phyloP scores from a whole-genome alignment of 1,140 invertebrate genomes.

The Pygmarrhopalites habei region DNA sequence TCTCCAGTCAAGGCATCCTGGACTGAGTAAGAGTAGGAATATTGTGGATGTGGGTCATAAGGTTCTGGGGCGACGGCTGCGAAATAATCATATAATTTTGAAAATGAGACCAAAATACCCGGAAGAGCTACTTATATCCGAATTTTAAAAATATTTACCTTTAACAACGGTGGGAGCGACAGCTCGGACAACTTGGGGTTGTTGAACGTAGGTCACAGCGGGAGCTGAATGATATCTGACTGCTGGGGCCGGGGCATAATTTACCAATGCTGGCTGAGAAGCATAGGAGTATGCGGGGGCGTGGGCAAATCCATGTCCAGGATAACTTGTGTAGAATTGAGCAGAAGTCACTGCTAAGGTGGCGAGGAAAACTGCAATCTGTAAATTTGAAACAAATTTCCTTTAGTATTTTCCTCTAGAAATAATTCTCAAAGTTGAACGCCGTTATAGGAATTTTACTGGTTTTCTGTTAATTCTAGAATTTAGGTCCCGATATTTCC shows the following conservation, averaged over 20 bases:
- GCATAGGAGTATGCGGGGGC: no score
- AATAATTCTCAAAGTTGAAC: no score
- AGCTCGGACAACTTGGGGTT: not conserved
- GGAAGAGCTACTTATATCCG: not conserved
- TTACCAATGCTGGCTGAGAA: no score
- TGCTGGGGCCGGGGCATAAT: constrained; percentile 35
- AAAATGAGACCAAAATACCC: not conserved
- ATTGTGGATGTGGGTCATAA: constrained; percentile 31
- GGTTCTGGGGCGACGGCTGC: constrained; percentile 20
- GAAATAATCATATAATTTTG: not conserved
- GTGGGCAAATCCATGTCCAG: no score
- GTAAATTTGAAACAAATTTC: not conserved
- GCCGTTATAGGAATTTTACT: no score
- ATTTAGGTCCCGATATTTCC: no score
- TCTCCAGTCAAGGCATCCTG: constrained; percentile 39
- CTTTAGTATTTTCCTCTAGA: no score
- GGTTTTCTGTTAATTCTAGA: no score
- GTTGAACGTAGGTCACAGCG: not conserved
- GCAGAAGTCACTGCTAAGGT: not conserved
- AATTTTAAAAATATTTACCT: constrained; percentile 1
- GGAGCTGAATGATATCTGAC: not conserved
- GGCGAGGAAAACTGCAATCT: not conserved
- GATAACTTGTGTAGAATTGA: constrained; percentile 8
- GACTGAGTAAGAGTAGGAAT: constrained; percentile 23
- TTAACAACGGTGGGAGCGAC: constrained; percentile 12